phyloP scores from a whole-genome alignment of 2,797 vertebrate species.

The Cynodonichthys magdalenae region DNA sequence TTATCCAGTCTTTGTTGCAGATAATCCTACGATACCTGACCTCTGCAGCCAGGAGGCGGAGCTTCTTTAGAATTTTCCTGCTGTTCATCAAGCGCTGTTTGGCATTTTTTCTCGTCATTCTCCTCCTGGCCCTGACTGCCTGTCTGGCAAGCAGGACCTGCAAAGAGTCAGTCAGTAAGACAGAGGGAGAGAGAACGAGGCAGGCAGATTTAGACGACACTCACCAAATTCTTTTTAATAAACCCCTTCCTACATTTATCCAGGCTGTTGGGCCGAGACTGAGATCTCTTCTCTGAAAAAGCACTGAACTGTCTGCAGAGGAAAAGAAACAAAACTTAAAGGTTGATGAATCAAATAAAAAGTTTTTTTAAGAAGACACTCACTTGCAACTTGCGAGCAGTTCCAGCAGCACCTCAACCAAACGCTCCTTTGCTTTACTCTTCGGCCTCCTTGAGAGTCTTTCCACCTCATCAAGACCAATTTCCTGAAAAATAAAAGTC shows the following conservation, averaged over 20 bases:
- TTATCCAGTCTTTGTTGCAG: background rate
- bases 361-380: conserved; percentile 22
- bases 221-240: conserved; percentile 86
- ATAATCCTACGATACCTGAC: conserved; percentile 67
- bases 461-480: conserved; percentile 87
- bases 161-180: conserved; percentile 16
- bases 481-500: conserved; percentile 76
- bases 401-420: conserved; percentile 87
- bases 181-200: background rate
- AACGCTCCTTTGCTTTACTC: conserved; percentile 79
- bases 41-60: conserved; percentile 86
- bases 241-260: conserved; percentile 85
- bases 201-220: conserved; percentile 39
- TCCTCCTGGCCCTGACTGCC: conserved; percentile 74
- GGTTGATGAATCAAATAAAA: too few relatives aligned
- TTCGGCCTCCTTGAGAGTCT: conserved; percentile 82
- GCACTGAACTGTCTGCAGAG: conserved; percentile 85
- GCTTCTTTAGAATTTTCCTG: conserved; percentile 83
- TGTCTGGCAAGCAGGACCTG: conserved; percentile 86
- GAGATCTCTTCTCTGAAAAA: conserved; percentile 79
- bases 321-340: background rate
- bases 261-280: conserved; percentile 85
- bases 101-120: conserved; percentile 74
- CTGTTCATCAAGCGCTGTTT: conserved; percentile 82
- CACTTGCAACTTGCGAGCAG: conserved; percentile 92